phyloP scores from a whole-genome alignment of 2,113 vertebrate species.

The Nannospalax galili region DNA sequence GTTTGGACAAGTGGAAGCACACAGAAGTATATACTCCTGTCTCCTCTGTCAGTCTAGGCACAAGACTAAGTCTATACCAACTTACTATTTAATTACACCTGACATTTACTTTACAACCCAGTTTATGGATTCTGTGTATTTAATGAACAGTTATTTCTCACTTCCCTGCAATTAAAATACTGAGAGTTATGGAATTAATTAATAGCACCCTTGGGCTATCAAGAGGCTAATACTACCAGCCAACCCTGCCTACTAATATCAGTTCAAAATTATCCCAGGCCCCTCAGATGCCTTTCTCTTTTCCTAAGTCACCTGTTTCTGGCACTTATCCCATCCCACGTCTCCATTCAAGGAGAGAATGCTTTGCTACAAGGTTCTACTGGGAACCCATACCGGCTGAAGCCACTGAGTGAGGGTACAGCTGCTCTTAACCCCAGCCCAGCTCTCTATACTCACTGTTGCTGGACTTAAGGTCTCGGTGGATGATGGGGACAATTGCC shows the following conservation, averaged over 20 bases:
- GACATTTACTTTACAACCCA: constrained; percentile 58
- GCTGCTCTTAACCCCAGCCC: background rate
- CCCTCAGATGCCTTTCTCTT: background rate
- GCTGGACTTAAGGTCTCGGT: constrained; percentile 98
- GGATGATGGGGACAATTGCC: constrained; percentile 97
- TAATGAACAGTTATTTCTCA: constrained; percentile 65
- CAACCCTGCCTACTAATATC: background rate
- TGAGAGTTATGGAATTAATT: constrained; percentile 46
- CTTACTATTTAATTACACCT: constrained; percentile 63
- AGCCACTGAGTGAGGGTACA: background rate
- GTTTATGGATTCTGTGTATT: constrained; percentile 59
- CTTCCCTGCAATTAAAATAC: constrained; percentile 61
- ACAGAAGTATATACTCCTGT: background rate
- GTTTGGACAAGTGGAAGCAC: background rate
- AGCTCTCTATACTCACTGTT: constrained; percentile 93
- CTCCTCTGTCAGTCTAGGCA: background rate
- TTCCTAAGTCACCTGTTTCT: background rate
- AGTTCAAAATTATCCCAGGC: background rate
- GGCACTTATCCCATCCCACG: background rate
- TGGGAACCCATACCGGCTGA: background rate
- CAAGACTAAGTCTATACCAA: background rate
- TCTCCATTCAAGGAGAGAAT: background rate
- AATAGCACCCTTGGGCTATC: constrained; percentile 13
- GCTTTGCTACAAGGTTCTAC: background rate
- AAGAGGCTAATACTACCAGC: background rate